phyloP scores from a whole-genome alignment of 1,140 invertebrate species.

The Scaptomyza hsui region DNA sequence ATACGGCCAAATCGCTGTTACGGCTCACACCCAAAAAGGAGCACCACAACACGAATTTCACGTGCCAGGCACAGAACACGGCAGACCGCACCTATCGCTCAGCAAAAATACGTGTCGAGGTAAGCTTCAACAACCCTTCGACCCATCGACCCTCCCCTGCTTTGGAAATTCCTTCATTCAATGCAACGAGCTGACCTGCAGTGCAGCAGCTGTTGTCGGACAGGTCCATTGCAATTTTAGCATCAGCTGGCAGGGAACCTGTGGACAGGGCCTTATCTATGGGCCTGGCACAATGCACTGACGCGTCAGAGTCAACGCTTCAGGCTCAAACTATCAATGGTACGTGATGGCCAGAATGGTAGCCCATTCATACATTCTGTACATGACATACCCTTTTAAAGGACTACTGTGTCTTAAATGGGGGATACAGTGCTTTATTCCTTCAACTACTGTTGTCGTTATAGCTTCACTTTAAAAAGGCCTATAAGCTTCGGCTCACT shows the following conservation, averaged over 20 bases:
- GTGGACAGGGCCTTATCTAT: conserved; percentile 44
- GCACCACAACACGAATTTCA: conserved; percentile 91
- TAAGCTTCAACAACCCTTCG: conserved; percentile 71
- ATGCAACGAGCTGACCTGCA: not conserved
- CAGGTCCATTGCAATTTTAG: conserved; percentile 31
- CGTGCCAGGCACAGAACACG: conserved; percentile 91
- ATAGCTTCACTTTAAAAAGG: not conserved
- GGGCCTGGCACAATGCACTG: conserved; percentile 43
- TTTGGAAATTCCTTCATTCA: not conserved
- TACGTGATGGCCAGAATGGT: no score
- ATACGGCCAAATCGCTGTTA: conserved; percentile 89
- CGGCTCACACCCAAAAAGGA: conserved; percentile 89
- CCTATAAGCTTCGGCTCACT: not conserved
- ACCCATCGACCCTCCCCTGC: not conserved
- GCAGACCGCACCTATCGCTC: conserved; percentile 88
- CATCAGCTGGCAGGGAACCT: not conserved
- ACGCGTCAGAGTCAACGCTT: conserved; percentile 58
- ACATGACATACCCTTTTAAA: no score
- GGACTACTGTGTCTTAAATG: no score
- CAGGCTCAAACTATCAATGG: conserved; percentile 65
- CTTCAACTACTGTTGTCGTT: no score
- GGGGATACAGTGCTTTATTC: no score
- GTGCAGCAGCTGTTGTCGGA: not conserved
- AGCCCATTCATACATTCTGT: no score
- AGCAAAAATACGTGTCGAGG: conserved; percentile 88